These are phyloP conservation scores for Anas bahamensis DNA, from an alignment of 2,797 vertebrate genomes.

Conservation along the genomic window DNA sequence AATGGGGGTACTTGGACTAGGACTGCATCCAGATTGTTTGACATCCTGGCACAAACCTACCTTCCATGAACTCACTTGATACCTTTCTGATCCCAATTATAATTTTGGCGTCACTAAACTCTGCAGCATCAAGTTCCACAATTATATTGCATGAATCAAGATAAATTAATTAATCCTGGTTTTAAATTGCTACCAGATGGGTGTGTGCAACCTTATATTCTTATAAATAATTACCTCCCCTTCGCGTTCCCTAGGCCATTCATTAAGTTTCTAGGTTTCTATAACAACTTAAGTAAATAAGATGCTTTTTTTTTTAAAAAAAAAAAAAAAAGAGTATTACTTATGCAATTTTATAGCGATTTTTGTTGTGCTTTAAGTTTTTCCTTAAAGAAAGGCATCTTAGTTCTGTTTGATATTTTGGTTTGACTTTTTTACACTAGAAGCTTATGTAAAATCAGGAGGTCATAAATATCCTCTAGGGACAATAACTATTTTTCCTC, in stretches of 20 bases:
- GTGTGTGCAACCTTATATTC: background rate
- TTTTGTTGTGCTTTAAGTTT: background rate
- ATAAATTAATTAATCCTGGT: background rate
- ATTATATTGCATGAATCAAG: background rate
- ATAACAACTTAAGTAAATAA: background rate
- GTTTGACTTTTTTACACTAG: background rate
- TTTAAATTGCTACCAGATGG: constrained; percentile 11
- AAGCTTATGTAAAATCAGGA: background rate
- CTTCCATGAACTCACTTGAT: background rate
- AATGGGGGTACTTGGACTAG: background rate
- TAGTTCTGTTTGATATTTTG: background rate
- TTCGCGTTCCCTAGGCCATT: background rate
- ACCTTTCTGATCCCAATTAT: background rate
- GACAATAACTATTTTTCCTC: background rate
- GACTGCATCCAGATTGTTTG: background rate
- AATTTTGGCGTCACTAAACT: background rate
- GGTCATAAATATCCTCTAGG: background rate
- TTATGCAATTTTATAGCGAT: background rate
- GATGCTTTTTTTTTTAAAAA: background rate
- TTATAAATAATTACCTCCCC: background rate
- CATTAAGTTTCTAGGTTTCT: background rate
- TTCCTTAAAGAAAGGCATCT: background rate
- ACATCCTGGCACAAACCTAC: background rate
- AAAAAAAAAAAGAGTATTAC: background rate
- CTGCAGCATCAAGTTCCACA: background rate